Percentiles rank a stretch among this genome's conserved stretches.
These are phyloP conservation scores for Scaptomyza polygonia DNA, from an alignment of 2,888 invertebrate genomes.

Conservation along the genomic window DNA sequence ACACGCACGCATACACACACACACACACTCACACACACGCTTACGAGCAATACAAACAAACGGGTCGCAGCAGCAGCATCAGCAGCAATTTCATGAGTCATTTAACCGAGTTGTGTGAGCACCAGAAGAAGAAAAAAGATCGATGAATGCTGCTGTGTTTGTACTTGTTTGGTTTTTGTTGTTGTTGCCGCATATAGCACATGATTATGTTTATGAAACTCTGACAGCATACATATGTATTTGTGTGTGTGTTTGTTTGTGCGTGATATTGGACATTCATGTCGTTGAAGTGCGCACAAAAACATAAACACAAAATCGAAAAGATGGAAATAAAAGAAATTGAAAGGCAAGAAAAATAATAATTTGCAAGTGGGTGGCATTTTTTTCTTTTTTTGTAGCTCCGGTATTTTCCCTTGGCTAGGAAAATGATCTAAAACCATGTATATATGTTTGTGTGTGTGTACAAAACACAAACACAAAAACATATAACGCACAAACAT, in stretches of 20 bases:
- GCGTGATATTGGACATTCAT: slow-evolving; percentile 55
- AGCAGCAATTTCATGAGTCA: slow-evolving; percentile 77
- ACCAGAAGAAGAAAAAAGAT: slow-evolving; percentile 63
- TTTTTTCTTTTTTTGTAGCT: slow-evolving; percentile 15
- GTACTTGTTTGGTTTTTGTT: slow-evolving; percentile 17
- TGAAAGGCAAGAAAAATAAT: slow-evolving; percentile 59
- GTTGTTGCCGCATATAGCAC: slow-evolving; percentile 54
- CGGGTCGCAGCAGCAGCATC: slow-evolving; percentile 57
- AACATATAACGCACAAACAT: slow-evolving; percentile 30
- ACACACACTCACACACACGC: slow-evolving; percentile 9
- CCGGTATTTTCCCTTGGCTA: neutral
- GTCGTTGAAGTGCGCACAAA: slow-evolving; percentile 67
- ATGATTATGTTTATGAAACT: slow-evolving; percentile 73
- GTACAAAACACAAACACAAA: neutral
- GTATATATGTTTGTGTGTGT: neutral
- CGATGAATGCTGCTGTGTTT: slow-evolving; percentile 58
- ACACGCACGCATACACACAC: slow-evolving; percentile 32
- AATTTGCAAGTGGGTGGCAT: slow-evolving; percentile 50
- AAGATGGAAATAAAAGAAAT: slow-evolving; percentile 7
- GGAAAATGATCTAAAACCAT: slow-evolving; percentile 44
- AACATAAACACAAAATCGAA: slow-evolving; percentile 75
- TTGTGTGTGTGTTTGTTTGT: slow-evolving; percentile 8
- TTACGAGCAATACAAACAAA: slow-evolving; percentile 55
- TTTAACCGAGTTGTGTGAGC: slow-evolving; percentile 70
- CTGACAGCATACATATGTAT: slow-evolving; percentile 21